These are phyloP conservation scores for Schizotus pectinicornis DNA, from an alignment of 2,888 invertebrate genomes.

Conservation along the genomic window DNA sequence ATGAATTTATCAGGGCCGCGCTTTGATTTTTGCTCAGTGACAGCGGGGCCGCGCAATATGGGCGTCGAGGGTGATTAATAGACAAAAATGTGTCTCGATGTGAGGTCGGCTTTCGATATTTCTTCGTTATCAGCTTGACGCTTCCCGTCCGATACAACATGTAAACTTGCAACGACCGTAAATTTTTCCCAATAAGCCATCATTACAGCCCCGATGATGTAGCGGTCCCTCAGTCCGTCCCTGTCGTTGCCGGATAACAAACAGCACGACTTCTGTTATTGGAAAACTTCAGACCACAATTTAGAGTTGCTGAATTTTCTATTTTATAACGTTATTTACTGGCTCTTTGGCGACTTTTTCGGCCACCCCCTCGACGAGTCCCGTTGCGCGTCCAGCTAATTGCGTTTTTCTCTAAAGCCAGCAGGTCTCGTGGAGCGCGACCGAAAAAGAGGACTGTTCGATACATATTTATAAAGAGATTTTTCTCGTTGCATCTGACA, in stretches of 20 bases:
- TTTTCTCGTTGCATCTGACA: conserved; percentile 26
- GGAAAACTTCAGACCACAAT: conserved; percentile 50
- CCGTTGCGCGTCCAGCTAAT: no score
- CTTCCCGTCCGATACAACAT: conserved; percentile 18
- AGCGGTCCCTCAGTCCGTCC: conserved; percentile 25
- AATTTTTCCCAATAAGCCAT: conserved; percentile 31
- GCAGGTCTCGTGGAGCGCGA: no score
- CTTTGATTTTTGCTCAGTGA: no score
- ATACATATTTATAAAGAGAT: conserved; percentile 27
- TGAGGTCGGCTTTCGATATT: conserved; percentile 18
- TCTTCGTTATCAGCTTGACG: conserved; percentile 26
- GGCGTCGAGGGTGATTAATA: conserved; percentile 11
- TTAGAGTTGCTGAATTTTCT: conserved; percentile 36
- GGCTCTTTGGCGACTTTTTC: conserved; percentile 16
- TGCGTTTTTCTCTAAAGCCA: no score
- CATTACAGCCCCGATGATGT: conserved; percentile 26
- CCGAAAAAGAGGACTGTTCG: not conserved
- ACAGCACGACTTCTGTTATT: conserved; percentile 49
- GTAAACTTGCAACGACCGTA: conserved; percentile 23
- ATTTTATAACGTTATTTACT: conserved; percentile 47
- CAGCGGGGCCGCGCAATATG: no score
- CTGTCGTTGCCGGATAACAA: conserved; percentile 45
- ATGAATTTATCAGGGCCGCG: no score
- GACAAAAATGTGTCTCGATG: conserved; percentile 7
- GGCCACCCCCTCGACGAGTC: no score